A percentile compares a stretch with the other conserved stretches of the same genome.
Conservation (phyloP, 2,113 vertebrate species). For the Peromyscus polionotus region DNA sequence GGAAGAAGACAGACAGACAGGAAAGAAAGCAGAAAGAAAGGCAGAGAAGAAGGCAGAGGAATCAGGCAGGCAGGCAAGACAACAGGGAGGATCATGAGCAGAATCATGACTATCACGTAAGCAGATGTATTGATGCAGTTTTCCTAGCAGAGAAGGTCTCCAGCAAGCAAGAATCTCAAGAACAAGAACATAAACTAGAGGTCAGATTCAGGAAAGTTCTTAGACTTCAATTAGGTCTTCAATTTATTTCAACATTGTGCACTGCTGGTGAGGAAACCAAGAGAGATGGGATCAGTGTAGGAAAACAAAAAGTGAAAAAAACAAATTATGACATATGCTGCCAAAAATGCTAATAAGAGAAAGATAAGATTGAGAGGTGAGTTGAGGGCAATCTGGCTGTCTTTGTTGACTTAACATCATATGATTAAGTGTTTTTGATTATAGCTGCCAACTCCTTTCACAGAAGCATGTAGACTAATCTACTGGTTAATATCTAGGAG, state of each 20-base stretch:
- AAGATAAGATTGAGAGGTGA: background rate
- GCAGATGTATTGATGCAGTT: background rate
- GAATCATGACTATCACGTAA: background rate
- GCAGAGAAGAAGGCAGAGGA: background rate
- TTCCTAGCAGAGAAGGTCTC: background rate
- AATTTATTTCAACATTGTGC: background rate
- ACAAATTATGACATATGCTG: background rate
- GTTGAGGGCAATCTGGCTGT: background rate
- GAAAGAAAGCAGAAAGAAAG: background rate
- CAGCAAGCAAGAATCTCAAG: background rate
- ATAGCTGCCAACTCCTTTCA: background rate
- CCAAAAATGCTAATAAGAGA: conserved; percentile 20
- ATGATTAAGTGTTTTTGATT: background rate
- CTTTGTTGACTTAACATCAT: background rate
- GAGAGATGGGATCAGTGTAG: background rate
- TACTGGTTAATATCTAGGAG: background rate
- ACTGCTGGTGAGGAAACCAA: background rate
- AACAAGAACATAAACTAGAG: background rate
- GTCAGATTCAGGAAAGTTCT: background rate
- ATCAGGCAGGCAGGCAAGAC: background rate
- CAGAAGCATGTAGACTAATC: background rate
- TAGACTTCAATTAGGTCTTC: background rate
- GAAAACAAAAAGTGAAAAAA: conserved; percentile 11
- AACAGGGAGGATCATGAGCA: background rate
- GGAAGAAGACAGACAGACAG: background rate